These are phyloP conservation scores for Sisor rabdophorus DNA, from an alignment of 2,113 vertebrate species.

Conservation along the genomic window DNA sequence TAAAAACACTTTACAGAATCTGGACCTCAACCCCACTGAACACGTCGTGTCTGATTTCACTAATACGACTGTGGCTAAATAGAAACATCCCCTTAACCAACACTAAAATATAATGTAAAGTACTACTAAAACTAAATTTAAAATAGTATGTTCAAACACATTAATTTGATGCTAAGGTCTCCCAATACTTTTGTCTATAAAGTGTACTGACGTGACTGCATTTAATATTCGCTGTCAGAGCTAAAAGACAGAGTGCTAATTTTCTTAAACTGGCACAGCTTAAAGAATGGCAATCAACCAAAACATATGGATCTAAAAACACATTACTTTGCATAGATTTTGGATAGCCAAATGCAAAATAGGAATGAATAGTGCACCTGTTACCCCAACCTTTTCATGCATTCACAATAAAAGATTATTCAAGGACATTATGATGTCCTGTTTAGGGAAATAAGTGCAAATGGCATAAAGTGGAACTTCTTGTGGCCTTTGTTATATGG, in stretches of 20 bases:
- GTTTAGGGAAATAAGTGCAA: conserved; percentile 32
- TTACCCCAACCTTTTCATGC: conserved; percentile 19
- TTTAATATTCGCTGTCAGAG: not conserved
- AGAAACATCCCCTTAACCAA: too few species aligned
- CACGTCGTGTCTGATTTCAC: too few species aligned
- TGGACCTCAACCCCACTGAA: too few species aligned
- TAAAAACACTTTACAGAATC: too few species aligned
- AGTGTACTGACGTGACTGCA: not conserved
- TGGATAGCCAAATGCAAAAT: conserved; percentile 26
- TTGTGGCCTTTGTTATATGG: not conserved
- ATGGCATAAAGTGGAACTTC: conserved; percentile 5
- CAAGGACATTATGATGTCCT: conserved; percentile 16
- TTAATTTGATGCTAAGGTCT: too few species aligned
- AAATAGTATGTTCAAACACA: too few species aligned
- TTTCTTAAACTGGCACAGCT: conserved; percentile 26
- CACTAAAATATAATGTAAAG: too few species aligned
- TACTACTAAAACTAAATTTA: too few species aligned
- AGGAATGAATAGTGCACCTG: conserved; percentile 22
- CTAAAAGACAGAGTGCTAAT: conserved; percentile 11
- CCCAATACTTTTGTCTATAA: too few species aligned
- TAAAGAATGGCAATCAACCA: conserved; percentile 7
- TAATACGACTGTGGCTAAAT: too few species aligned
- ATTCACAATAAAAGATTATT: conserved; percentile 21
- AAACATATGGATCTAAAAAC: conserved; percentile 20
- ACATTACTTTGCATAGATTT: conserved; percentile 36